Percentiles rank a stretch among this genome's conserved stretches.
Conservation (phyloP, 2,888 invertebrate species). For the Stratiomys singularior region DNA sequence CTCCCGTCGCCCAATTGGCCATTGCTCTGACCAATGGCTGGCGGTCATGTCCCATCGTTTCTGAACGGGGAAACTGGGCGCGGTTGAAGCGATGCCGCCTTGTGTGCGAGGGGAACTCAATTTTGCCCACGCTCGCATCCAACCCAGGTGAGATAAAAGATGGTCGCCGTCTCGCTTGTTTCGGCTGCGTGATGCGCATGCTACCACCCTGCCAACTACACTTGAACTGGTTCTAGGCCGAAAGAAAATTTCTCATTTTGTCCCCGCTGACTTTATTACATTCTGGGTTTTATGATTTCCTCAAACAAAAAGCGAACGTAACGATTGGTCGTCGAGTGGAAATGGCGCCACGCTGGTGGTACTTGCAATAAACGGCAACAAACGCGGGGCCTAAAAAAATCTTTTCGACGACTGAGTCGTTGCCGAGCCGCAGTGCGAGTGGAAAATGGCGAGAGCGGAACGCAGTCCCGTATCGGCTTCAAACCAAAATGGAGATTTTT, state of each 20-base stretch:
- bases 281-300: conserved; percentile 14
- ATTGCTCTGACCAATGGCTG: background rate
- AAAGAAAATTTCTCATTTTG: background rate
- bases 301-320: conserved; percentile 12
- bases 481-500: background rate
- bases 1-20: background rate
- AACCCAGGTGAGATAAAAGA: background rate
- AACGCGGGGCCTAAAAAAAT: background rate
- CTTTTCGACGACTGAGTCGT: background rate
- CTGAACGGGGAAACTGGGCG: conserved; percentile 34
- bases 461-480: background rate
- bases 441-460: conserved; percentile 18
- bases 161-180: background rate
- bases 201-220: background rate
- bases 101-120: background rate
- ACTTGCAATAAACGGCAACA: background rate
- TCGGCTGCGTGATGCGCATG: conserved; percentile 4
- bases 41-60: background rate
- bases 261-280: conserved; percentile 13
- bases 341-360: conserved; percentile 33
- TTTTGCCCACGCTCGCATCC: background rate
- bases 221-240: background rate
- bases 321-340: conserved; percentile 29
- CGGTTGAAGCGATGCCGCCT: background rate
- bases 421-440: background rate